A percentile compares a stretch with the other conserved stretches of the same genome.
Evolutionary conservation across 2,797 vertebrate species (phyloP).

Genomic region (Etheostoma perlongum): DNA sequence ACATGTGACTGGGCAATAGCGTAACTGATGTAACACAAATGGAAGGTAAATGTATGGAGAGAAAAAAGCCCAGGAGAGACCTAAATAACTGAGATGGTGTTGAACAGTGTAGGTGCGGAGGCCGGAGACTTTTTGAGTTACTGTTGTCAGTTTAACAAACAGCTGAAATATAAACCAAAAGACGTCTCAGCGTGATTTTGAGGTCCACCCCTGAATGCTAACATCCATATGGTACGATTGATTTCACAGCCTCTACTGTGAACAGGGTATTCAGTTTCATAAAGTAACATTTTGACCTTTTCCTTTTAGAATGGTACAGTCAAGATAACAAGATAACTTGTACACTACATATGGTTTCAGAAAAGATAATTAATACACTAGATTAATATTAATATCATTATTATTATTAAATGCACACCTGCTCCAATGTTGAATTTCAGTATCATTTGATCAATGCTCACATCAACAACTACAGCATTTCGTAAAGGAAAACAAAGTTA

Average conservation of each 20-base stretch:
- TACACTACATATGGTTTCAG: constrained; percentile 6
- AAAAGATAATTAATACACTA: constrained; percentile 31
- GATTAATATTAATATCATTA: not conserved
- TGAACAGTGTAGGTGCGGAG: constrained; percentile 75
- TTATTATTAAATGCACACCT: constrained; percentile 31
- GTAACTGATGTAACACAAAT: constrained; percentile 70
- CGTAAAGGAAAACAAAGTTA: constrained; percentile 46
- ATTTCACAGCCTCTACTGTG: constrained; percentile 58
- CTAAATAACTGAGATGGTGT: constrained; percentile 69
- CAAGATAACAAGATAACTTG: constrained; percentile 15
- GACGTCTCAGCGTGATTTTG: constrained; percentile 67
- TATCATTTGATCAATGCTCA: constrained; percentile 39
- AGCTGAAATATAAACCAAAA: constrained; percentile 81
- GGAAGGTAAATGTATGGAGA: constrained; percentile 68
- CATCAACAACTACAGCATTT: constrained; percentile 24
- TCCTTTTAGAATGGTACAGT: constrained; percentile 25
- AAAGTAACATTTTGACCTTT: constrained; percentile 36
- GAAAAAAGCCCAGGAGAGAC: constrained; percentile 62
- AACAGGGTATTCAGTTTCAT: constrained; percentile 34
- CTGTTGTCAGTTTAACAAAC: constrained; percentile 80
- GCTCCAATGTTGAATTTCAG: constrained; percentile 17
- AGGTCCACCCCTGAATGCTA: constrained; percentile 52
- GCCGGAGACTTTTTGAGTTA: constrained; percentile 76
- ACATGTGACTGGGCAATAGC: constrained; percentile 58
- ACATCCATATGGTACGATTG: constrained; percentile 57